Conservation (phyloP, 2,113 vertebrate species). For the Rhinopomastus cyanomelas region DNA sequence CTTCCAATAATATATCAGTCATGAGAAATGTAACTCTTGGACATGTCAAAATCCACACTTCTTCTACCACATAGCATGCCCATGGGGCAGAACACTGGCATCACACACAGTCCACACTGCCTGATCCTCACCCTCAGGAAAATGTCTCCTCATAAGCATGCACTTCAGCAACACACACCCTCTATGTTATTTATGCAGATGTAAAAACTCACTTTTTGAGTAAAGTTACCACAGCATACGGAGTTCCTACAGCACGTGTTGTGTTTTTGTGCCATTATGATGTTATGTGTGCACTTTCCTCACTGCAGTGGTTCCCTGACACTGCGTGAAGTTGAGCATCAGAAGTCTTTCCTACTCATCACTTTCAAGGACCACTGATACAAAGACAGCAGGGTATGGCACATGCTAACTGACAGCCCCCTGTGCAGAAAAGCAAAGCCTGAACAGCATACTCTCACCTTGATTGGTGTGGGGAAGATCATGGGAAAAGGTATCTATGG, state of each 20-base stretch:
- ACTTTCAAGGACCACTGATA: not conserved
- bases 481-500: not conserved
- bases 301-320: rapidly evolving
- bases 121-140: not conserved
- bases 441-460: not conserved
- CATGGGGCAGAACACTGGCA: not conserved
- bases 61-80: not conserved
- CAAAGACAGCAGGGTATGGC: not conserved
- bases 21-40: not conserved
- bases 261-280: not conserved
- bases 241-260: not conserved
- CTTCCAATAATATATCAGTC: not conserved
- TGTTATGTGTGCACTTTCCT: rapidly evolving
- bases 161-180: not conserved
- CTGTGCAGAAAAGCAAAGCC: not conserved
- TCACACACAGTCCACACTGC: too few relatives aligned
- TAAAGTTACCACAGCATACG: not conserved
- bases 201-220: not conserved
- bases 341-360: not conserved
- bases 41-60: not conserved
- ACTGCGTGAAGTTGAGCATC: rapidly evolving
- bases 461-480: not conserved
- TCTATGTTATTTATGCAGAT: not conserved
- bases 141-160: not conserved
- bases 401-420: not conserved